Conservation (phyloP, 1,140 invertebrate genomes). For the Scaptomyza montana region DNA sequence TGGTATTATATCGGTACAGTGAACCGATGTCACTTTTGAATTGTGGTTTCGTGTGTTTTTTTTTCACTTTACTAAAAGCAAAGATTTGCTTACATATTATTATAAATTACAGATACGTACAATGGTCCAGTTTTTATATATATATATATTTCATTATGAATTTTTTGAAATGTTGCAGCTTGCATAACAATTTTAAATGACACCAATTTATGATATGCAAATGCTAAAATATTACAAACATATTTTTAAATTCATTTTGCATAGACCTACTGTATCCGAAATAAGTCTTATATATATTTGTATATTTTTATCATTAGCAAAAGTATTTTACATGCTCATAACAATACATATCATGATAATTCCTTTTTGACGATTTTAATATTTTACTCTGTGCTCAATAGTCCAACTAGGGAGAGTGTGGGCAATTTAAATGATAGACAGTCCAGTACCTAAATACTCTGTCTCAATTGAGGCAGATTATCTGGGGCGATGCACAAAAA, state of each 20-base stretch:
- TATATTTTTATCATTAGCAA: constrained; percentile 21
- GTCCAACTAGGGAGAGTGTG: constrained; percentile 1
- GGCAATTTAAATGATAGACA: constrained; percentile 10
- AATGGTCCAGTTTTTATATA: background rate
- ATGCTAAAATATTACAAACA: constrained; percentile 13
- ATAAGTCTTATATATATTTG: constrained; percentile 2
- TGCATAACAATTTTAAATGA: constrained; percentile 12
- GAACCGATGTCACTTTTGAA: too few relatives aligned
- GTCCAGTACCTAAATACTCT: constrained; percentile 11
- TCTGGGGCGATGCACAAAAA: constrained; percentile 45
- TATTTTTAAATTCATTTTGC: background rate
- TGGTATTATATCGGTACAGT: too few relatives aligned
- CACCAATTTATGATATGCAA: constrained; percentile 5
- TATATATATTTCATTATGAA: background rate
- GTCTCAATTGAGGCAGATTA: constrained; percentile 32
- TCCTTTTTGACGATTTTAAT: background rate
- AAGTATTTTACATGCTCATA: background rate
- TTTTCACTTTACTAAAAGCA: too few relatives aligned
- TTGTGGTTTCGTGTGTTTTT: too few relatives aligned
- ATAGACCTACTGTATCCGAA: background rate
- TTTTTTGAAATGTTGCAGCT: background rate
- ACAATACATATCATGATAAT: too few relatives aligned
- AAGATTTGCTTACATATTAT: too few relatives aligned
- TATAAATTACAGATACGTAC: too few relatives aligned
- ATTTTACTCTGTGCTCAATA: constrained; percentile 37